Evolutionary conservation across 2,113 vertebrate species (phyloP).

Genomic region (Epinephelus moara): DNA sequence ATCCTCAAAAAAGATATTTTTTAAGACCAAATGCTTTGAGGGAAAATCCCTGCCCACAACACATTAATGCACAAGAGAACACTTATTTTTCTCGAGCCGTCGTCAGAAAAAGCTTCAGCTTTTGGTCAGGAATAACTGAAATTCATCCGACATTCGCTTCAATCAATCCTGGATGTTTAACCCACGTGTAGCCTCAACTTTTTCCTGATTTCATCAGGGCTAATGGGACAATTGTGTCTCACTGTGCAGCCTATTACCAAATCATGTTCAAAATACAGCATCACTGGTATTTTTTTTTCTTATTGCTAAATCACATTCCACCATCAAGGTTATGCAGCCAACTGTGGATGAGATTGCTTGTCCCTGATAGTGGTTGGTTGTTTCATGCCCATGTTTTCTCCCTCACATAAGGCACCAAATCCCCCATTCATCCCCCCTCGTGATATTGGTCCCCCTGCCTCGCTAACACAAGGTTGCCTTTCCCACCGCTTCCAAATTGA

Average conservation of each 20-base stretch:
- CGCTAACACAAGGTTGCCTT: slow-evolving; percentile 29
- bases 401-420: slow-evolving; percentile 38
- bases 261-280: slow-evolving; percentile 71
- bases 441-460: slow-evolving; percentile 35
- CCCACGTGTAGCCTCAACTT: slow-evolving; percentile 20
- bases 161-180: slow-evolving; percentile 56
- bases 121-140: slow-evolving; percentile 42
- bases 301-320: slow-evolving; percentile 56
- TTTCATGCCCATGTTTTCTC: slow-evolving; percentile 53
- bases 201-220: slow-evolving; percentile 69
- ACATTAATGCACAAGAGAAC: slow-evolving; percentile 21
- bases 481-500: slow-evolving; percentile 67
- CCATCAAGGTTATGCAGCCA: slow-evolving; percentile 70
- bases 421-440: slow-evolving; percentile 15
- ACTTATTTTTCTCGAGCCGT: slow-evolving; percentile 24
- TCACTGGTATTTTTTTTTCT: slow-evolving; percentile 35
- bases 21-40: slow-evolving; percentile 11
- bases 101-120: slow-evolving; percentile 28
- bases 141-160: slow-evolving; percentile 23
- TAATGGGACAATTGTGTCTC: slow-evolving; percentile 76
- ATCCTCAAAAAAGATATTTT: slow-evolving; percentile 13
- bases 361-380: slow-evolving; percentile 49
- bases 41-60: slow-evolving; percentile 27
- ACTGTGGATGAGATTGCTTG: slow-evolving; percentile 66
- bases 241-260: slow-evolving; percentile 73